These are phyloP conservation scores for Pipra filicauda DNA, from an alignment of 2,113 vertebrate genomes.

Conservation along the genomic window DNA sequence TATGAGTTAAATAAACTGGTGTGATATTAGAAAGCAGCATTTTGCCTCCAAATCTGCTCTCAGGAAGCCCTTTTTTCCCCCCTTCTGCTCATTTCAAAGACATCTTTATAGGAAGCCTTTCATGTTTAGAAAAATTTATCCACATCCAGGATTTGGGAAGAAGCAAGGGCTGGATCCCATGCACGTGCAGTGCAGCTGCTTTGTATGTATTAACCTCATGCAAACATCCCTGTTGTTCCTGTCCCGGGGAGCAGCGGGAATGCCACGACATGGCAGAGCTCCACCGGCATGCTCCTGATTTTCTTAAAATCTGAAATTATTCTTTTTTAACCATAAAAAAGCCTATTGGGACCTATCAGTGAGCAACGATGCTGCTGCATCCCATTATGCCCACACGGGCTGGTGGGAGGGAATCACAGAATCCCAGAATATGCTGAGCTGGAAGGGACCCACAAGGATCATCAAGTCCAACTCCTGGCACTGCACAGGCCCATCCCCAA, in stretches of 20 bases:
- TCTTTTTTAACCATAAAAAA: background rate
- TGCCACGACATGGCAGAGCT: accelerated
- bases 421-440: background rate
- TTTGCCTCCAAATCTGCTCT: background rate
- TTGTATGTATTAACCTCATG: background rate
- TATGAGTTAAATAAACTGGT: background rate
- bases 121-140: background rate
- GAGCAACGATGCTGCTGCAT: background rate
- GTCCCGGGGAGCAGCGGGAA: background rate
- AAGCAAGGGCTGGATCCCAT: background rate
- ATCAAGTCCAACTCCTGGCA: background rate
- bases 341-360: background rate
- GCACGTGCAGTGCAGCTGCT: background rate
- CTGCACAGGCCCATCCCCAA: background rate
- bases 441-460: background rate
- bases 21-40: background rate
- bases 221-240: background rate
- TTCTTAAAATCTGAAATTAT: background rate
- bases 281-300: accelerated
- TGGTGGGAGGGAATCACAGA: background rate
- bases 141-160: background rate
- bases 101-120: constrained; percentile 10
- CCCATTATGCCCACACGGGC: background rate
- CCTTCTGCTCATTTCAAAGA: background rate
- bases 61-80: background rate